phyloP scores from a whole-genome alignment of 1,140 invertebrate genomes.

The Eriosoma lanigerum region DNA sequence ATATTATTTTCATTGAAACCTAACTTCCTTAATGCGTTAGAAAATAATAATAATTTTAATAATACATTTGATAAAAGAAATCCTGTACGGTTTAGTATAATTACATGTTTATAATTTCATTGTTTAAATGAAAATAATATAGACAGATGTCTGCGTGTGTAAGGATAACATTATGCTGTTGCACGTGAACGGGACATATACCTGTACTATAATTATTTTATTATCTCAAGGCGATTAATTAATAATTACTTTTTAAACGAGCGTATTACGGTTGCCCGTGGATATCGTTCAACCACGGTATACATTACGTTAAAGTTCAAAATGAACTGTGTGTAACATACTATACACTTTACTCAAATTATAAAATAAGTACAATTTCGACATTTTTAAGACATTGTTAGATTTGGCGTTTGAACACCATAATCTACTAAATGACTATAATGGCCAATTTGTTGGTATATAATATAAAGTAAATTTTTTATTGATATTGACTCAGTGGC shows the following conservation, averaged over 20 bases:
- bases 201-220: constrained; percentile 10
- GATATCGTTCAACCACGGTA: neutral
- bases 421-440: too few species aligned
- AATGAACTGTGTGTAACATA: too few species aligned
- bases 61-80: constrained; percentile 16
- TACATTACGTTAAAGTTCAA: neutral
- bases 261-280: neutral
- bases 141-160: too few species aligned
- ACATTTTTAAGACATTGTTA: too few species aligned
- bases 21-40: constrained; percentile 4
- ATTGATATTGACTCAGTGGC: too few species aligned
- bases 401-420: too few species aligned
- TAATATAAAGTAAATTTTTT: too few species aligned
- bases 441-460: too few species aligned
- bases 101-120: constrained; percentile 5
- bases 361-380: too few species aligned
- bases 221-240: neutral
- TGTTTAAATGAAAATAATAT: constrained; percentile 8
- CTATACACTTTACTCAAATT: too few species aligned
- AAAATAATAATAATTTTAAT: neutral
- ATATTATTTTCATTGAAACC: neutral
- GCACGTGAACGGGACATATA: constrained; percentile 10
- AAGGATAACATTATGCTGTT: neutral
- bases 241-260: constrained; percentile 17
- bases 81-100: neutral